Conservation (phyloP, 1,140 invertebrate species). For the Drosophila burlai region DNA sequence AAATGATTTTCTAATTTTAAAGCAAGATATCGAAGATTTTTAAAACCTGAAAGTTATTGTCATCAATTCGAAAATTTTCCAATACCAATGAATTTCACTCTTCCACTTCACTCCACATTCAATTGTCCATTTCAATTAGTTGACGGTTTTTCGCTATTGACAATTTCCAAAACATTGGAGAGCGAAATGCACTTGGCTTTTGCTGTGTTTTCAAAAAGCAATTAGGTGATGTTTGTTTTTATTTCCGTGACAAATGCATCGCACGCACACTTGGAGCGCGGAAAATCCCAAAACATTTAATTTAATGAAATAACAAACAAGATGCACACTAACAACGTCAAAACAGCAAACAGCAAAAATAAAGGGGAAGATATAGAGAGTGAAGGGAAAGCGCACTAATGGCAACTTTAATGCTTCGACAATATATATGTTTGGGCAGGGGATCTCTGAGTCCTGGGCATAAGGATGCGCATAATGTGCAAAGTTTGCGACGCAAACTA, state of each 20-base stretch:
- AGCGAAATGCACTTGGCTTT: constrained; percentile 39
- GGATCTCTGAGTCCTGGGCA: constrained; percentile 45
- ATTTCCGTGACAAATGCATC: constrained; percentile 45
- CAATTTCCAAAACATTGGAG: constrained; percentile 55
- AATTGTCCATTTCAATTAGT: constrained; percentile 40
- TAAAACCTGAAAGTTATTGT: neutral
- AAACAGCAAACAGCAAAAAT: constrained; percentile 61
- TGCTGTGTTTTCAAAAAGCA: constrained; percentile 59
- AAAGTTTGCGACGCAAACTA: constrained; percentile 83
- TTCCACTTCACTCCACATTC: constrained; percentile 5
- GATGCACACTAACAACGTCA: constrained; percentile 52
- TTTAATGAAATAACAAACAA: constrained; percentile 83
- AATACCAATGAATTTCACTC: constrained; percentile 3
- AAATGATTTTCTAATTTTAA: neutral
- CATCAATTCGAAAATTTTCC: neutral
- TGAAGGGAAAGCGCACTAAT: constrained; percentile 52
- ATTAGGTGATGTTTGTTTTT: constrained; percentile 73
- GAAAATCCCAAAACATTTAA: constrained; percentile 70
- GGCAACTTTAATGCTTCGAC: constrained; percentile 77
- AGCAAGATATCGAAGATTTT: no score
- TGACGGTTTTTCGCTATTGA: constrained; percentile 5
- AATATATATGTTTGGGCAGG: constrained; percentile 24
- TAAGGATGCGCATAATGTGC: constrained; percentile 83
- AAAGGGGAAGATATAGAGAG: constrained; percentile 13
- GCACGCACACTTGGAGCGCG: constrained; percentile 5